Percentiles rank a stretch among this genome's conserved stretches.
phyloP scores from a whole-genome alignment of 2,888 invertebrate genomes.

The Dryobotodes eremita region DNA sequence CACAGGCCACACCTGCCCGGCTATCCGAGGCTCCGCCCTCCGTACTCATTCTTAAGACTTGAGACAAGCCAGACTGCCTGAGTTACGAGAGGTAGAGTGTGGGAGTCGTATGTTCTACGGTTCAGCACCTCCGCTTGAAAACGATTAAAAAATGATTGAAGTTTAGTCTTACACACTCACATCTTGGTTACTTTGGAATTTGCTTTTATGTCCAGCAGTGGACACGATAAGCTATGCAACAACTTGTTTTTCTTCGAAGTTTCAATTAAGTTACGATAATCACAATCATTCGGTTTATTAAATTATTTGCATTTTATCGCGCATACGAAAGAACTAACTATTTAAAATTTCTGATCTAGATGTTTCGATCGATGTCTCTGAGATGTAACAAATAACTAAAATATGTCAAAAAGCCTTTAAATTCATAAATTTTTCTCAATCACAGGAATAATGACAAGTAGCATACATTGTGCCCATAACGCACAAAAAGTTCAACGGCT shows the following conservation, averaged over 20 bases:
- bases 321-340: neutral
- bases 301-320: neutral
- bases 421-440: no score
- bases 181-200: neutral
- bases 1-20: conserved; percentile 73
- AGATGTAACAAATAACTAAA: neutral
- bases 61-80: conserved; percentile 42
- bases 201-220: neutral
- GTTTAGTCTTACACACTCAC: neutral
- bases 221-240: neutral
- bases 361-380: no score
- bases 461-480: no score
- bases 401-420: neutral
- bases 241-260: neutral
- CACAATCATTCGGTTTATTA: neutral
- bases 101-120: neutral
- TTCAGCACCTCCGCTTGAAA: neutral
- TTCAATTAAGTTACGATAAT: neutral
- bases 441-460: neutral
- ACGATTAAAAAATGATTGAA: neutral
- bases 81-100: conserved; percentile 62
- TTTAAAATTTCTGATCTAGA: neutral
- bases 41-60: conserved; percentile 56
- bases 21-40: conserved; percentile 69
- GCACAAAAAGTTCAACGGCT: neutral